Conservation (phyloP, 2,888 invertebrate species). For the Nineta flava region DNA sequence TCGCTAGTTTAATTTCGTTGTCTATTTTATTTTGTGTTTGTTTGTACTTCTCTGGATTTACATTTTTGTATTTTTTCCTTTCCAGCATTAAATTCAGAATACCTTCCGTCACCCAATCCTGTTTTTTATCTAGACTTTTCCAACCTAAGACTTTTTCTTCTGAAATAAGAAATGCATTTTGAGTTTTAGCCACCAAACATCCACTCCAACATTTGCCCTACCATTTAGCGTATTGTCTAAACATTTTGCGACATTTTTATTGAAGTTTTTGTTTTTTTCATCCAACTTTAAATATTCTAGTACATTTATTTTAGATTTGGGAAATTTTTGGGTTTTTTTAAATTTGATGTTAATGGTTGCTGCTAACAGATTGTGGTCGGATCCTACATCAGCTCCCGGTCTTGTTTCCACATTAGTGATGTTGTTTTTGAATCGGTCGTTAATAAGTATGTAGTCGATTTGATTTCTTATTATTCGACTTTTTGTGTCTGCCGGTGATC, state of each 20-base stretch:
- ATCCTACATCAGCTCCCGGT: background rate
- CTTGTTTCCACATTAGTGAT: background rate
- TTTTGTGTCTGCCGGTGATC: background rate
- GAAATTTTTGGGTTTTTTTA: background rate
- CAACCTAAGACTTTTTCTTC: background rate
- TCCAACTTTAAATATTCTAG: too few species aligned
- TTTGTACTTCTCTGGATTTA: too few species aligned
- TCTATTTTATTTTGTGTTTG: background rate
- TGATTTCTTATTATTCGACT: background rate
- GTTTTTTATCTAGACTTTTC: background rate
- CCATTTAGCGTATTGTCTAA: too few species aligned
- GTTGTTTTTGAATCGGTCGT: background rate
- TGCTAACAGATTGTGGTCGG: background rate
- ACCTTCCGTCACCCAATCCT: background rate
- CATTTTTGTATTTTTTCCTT: background rate
- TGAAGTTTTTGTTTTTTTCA: too few species aligned
- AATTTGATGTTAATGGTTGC: background rate
- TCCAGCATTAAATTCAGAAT: background rate
- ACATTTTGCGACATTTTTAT: too few species aligned
- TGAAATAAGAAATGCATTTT: background rate
- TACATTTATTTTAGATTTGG: background rate
- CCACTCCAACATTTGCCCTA: background rate
- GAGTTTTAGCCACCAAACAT: background rate
- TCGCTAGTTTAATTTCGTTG: background rate
- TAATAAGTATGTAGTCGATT: background rate